Evolutionary conservation across 2,888 invertebrate genomes (phyloP).

Genomic region (Neocrepidodera transversa): DNA sequence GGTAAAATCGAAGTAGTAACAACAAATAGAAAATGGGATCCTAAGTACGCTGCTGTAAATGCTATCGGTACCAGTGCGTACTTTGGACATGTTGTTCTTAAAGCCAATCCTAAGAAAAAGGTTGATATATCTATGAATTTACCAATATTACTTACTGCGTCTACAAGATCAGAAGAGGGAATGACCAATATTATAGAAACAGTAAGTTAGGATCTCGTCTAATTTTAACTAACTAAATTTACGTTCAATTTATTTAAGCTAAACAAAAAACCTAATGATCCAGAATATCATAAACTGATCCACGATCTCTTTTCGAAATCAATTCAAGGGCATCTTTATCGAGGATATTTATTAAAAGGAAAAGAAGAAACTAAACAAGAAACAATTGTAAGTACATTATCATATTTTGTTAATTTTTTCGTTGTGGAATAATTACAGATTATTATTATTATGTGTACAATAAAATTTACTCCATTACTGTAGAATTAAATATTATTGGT

Average conservation of each 20-base stretch:
- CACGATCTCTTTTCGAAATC: conserved; percentile 62
- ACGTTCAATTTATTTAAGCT: conserved; percentile 53
- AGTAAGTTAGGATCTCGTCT: conserved; percentile 42
- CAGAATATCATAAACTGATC: conserved; percentile 62
- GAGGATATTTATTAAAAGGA: conserved; percentile 67
- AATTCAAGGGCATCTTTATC: conserved; percentile 68
- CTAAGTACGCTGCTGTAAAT: conserved; percentile 89
- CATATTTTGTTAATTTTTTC: no score
- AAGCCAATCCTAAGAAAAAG: conserved; percentile 76
- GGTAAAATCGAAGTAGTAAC: conserved; percentile 83
- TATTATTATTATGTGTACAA: neutral
- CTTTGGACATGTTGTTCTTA: conserved; percentile 88
- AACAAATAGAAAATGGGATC: conserved; percentile 80
- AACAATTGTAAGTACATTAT: conserved; percentile 49
- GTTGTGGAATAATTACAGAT: neutral
- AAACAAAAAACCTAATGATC: conserved; percentile 63
- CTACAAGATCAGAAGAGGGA: conserved; percentile 86
- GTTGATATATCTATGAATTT: conserved; percentile 63
- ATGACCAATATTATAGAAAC: conserved; percentile 70
- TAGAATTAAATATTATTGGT: no score
- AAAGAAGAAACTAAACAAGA: conserved; percentile 52
- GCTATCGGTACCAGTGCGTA: conserved; percentile 98
- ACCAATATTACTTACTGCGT: conserved; percentile 75
- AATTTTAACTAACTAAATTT: neutral
- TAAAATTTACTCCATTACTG: no score